Conservation (phyloP, 2,888 invertebrate species). For the Acrobasis suavella region DNA sequence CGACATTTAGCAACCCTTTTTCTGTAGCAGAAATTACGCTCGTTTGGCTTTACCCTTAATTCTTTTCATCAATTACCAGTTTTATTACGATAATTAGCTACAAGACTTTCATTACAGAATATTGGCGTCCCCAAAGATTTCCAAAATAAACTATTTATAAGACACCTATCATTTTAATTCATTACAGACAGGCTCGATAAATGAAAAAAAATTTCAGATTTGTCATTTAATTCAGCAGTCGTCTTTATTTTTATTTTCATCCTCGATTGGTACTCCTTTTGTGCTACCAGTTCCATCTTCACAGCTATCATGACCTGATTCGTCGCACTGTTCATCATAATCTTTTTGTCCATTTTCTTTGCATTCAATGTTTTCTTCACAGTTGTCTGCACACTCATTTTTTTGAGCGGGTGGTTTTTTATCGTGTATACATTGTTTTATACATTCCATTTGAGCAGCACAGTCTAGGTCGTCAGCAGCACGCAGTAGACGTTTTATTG, state of each 20-base stretch:
- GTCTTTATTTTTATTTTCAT: not conserved
- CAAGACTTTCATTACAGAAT: no score
- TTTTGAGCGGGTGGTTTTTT: slow-evolving; percentile 19
- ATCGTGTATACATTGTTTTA: not conserved
- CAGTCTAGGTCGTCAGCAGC: slow-evolving; percentile 12
- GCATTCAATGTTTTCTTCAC: slow-evolving; percentile 21
- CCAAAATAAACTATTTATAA: no score
- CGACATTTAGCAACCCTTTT: no score
- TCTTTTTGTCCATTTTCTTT: not conserved
- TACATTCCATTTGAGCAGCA: slow-evolving; percentile 2
- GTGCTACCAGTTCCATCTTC: slow-evolving; percentile 15
- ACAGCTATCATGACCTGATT: slow-evolving; percentile 9
- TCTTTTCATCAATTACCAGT: no score
- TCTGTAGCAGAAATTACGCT: no score
- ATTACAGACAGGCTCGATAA: not conserved
- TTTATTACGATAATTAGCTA: no score
- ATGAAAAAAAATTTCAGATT: not conserved
- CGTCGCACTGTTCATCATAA: slow-evolving; percentile 1
- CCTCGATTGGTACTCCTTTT: slow-evolving; percentile 2
- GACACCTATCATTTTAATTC: no score
- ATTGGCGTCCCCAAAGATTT: no score
- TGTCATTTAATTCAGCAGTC: not conserved
- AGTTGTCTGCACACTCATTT: slow-evolving; percentile 18
- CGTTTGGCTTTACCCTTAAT: no score
- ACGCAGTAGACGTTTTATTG: slow-evolving; percentile 2